phyloP scores from a whole-genome alignment of 1,140 invertebrate species.

The Lasioglossum albipes region DNA sequence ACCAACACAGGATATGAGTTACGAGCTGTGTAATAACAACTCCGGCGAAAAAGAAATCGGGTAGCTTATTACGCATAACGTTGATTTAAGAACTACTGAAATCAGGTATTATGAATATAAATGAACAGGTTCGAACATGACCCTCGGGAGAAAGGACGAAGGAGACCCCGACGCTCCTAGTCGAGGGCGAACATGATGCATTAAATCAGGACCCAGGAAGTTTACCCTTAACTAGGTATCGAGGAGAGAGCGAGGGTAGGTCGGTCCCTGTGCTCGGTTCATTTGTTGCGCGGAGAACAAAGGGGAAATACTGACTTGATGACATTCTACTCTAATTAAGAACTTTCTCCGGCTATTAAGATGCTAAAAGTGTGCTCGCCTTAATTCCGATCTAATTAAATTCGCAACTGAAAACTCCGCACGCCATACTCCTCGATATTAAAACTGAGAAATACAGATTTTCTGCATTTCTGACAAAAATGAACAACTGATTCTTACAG shows the following conservation, averaged over 20 bases:
- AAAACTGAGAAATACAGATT: neutral
- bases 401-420: neutral
- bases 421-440: neutral
- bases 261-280: neutral
- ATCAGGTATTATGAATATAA: slow-evolving; percentile 43
- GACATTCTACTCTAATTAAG: neutral
- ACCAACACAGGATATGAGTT: neutral
- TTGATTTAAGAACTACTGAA: slow-evolving; percentile 18
- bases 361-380: neutral
- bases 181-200: slow-evolving; percentile 20
- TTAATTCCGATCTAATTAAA: neutral
- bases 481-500: no score
- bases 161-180: neutral
- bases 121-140: slow-evolving; percentile 22
- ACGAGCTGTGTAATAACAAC: neutral
- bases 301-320: neutral
- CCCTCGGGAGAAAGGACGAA: slow-evolving; percentile 27
- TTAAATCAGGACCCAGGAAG: slow-evolving; percentile 27
- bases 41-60: neutral
- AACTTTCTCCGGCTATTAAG: neutral
- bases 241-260: neutral
- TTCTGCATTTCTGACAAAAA: no score
- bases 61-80: neutral
- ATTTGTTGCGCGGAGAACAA: slow-evolving; percentile 20
- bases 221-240: slow-evolving; percentile 32